Evolutionary conservation across 1,140 invertebrate genomes (phyloP).

Genomic region (Apocrypta bakeri): DNA sequence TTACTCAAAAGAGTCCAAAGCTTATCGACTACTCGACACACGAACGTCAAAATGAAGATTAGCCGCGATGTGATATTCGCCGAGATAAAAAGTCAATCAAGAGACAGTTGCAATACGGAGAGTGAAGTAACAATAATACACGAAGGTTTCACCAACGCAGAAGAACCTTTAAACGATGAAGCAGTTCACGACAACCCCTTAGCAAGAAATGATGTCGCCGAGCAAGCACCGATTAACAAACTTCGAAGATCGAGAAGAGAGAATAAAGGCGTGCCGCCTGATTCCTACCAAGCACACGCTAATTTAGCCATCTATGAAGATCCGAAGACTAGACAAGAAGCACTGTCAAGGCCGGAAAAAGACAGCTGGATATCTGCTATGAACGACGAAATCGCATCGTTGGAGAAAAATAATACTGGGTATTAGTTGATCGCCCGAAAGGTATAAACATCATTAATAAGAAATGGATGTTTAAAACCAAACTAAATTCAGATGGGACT

Average conservation of each 20-base stretch:
- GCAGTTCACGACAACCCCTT: not conserved
- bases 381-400: constrained; percentile 11
- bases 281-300: not conserved
- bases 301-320: not conserved
- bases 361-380: constrained; percentile 22
- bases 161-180: not conserved
- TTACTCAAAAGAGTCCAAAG: constrained; percentile 47
- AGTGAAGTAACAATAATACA: not conserved
- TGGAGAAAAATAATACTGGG: constrained; percentile 21
- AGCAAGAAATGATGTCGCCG: not conserved
- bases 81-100: constrained; percentile 45
- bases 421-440: not conserved
- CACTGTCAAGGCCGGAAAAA: not conserved
- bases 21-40: constrained; percentile 53
- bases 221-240: not conserved
- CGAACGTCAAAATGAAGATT: constrained; percentile 56
- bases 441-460: constrained; percentile 10
- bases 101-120: constrained; percentile 3
- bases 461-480: constrained; percentile 50
- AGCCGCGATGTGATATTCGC: constrained; percentile 61
- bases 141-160: not conserved
- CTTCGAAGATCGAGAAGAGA: not conserved
- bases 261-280: not conserved
- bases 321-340: not conserved
- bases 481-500: constrained; percentile 46